Conservation (phyloP, 1,140 invertebrate genomes). For the Bombus superbus region DNA sequence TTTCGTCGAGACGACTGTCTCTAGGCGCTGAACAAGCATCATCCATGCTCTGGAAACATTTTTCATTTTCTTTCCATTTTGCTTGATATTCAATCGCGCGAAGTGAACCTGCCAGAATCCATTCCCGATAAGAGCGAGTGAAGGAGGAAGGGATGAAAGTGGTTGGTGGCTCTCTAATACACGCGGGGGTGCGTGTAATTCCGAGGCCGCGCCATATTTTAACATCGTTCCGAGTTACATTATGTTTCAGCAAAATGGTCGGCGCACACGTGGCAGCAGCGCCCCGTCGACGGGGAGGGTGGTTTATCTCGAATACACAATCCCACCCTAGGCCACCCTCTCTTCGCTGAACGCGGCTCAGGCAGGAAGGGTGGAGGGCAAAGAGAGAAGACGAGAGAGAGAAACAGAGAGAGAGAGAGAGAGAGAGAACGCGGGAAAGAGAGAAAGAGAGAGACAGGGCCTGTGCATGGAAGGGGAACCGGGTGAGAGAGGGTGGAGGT, state of each 20-base stretch:
- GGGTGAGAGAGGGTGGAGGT: constrained; percentile 57
- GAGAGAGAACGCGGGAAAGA: constrained; percentile 31
- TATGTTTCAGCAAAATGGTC: constrained; percentile 82
- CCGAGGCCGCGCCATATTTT: constrained; percentile 77
- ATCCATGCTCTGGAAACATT: neutral
- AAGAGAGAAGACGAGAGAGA: neutral
- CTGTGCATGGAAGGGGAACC: constrained; percentile 12
- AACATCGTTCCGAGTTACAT: constrained; percentile 79
- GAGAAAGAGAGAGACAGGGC: constrained; percentile 32
- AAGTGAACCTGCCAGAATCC: constrained; percentile 63
- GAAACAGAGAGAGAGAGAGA: constrained; percentile 19
- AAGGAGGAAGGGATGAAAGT: constrained; percentile 18
- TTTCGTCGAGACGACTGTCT: neutral
- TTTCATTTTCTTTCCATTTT: constrained; percentile 39
- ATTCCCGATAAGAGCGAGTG: constrained; percentile 55
- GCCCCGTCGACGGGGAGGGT: constrained; percentile 73
- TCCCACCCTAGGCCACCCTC: constrained; percentile 69
- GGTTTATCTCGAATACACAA: constrained; percentile 82
- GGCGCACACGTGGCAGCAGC: constrained; percentile 79
- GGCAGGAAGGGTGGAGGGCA: constrained; percentile 26
- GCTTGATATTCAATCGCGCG: constrained; percentile 61
- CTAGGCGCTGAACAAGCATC: too few species aligned
- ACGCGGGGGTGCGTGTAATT: constrained; percentile 70
- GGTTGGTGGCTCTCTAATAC: constrained; percentile 61
- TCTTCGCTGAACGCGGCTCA: constrained; percentile 17